Conservation (phyloP, 2,113 vertebrate species). For the Raja brachyura region DNA sequence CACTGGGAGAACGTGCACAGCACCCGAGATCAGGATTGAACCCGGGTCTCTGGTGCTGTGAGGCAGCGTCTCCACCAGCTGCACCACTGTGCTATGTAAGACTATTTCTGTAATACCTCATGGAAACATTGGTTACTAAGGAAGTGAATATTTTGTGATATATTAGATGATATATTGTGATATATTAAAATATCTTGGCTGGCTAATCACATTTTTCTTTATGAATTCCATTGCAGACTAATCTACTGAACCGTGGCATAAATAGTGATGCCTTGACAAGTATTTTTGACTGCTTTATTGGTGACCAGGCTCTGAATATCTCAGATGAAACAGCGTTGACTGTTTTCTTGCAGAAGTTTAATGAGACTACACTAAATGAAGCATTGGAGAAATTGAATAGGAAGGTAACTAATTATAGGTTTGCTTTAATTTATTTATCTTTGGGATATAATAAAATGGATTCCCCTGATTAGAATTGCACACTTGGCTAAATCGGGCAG, state of each 20-base stretch:
- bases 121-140: background rate
- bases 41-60: too few relatives aligned
- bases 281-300: slow-evolving; percentile 18
- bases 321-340: slow-evolving; percentile 9
- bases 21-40: too few relatives aligned
- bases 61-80: too few relatives aligned
- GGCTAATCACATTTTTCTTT: background rate
- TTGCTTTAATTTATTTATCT: too few relatives aligned
- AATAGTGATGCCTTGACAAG: background rate
- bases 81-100: background rate
- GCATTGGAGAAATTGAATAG: slow-evolving; percentile 5
- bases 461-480: background rate
- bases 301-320: background rate
- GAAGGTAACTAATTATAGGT: background rate
- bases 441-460: background rate
- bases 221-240: background rate
- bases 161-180: background rate
- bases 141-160: background rate
- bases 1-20: too few relatives aligned
- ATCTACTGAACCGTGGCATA: background rate
- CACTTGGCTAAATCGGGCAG: too few relatives aligned
- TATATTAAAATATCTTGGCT: background rate
- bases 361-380: background rate
- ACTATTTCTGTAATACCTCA: background rate
- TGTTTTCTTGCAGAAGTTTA: background rate